These are phyloP conservation scores for Acanthosepion pharaonis DNA, from an alignment of 2,888 invertebrate species.

Conservation along the genomic window DNA sequence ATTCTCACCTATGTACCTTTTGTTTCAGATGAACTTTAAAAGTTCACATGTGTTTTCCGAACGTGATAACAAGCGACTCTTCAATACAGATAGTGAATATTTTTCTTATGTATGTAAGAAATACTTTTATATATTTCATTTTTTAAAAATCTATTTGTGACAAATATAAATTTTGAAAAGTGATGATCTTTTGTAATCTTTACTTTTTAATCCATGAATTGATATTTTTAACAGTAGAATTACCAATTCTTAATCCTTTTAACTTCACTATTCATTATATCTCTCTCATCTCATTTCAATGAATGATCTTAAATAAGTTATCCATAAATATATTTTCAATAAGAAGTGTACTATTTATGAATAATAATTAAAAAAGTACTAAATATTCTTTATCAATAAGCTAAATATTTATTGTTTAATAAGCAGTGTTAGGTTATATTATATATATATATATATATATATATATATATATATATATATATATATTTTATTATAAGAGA, in stretches of 20 bases:
- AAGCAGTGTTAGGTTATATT: too few relatives aligned
- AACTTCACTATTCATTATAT: too few relatives aligned
- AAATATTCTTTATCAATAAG: too few relatives aligned
- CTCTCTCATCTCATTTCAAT: too few relatives aligned
- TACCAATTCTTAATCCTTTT: not conserved
- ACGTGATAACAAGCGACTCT: not conserved
- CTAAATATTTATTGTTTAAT: too few relatives aligned
- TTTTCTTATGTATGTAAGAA: not conserved
- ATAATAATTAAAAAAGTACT: too few relatives aligned
- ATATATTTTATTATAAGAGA: too few relatives aligned
- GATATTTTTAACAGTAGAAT: not conserved
- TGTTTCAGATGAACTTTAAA: slow-evolving; percentile 42
- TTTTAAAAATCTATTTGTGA: not conserved
- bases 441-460: too few relatives aligned
- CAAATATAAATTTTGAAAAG: not conserved
- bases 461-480: too few relatives aligned
- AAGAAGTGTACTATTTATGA: too few relatives aligned
- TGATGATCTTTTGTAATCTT: not conserved
- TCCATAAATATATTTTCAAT: too few relatives aligned
- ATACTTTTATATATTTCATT: not conserved
- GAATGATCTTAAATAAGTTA: too few relatives aligned
- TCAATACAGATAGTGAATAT: not conserved
- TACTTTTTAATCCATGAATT: not conserved
- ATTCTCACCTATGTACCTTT: not conserved
- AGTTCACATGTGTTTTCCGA: not conserved